Base-by-base conservation (phyloP, 2,797 vertebrate species). In the Erpetoichthys calabaricus region DNA sequence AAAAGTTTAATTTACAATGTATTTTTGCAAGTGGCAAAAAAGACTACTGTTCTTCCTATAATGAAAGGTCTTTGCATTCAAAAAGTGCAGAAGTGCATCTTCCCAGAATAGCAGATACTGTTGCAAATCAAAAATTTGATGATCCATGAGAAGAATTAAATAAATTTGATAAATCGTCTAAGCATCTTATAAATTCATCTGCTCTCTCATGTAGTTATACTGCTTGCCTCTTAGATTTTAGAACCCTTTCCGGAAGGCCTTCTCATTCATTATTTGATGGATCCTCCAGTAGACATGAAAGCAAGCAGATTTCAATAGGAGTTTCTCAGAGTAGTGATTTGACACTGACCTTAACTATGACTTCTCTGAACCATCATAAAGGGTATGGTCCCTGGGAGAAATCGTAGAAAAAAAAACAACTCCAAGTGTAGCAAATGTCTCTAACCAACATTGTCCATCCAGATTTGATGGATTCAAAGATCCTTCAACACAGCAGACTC, bases 251-350 rank as follows among this genome's bases (percentile, higher is more conserved):
- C 70, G 74, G 74, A 61, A 83, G 80, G 60, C 68, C 83, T 65
- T 61, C 75, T n/a, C 69, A 63, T 58, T 76, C 82, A 0, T 56
- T 80, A 65, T 97, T 89, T 63, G 91, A 96, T 71, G 86, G 88
- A 2, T 69, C 85, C 46, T 56, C 74, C 64, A 74, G 73, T 64
- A 57, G 56, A 10, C 25, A 66, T 10, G 72, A 74, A 57, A 60
- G 81, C 2, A 80, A 79, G 45, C 76, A 74, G 63, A 71, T 72
- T 3, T 74, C 81, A 3, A 5, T 71, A 0, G 67, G 68, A 0
- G 86, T 83, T 41, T 55, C 68, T 60, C 86, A 80, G 57, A 84
- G 79, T 0, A 6, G 64, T 1, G 84, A 6, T 87, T 88, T 3
- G 85, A 86, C 71, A 25, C 25, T 25, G 25, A 25, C 25, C 1